Conservation (phyloP, 2,113 vertebrate species). For the Siniperca knerii region DNA sequence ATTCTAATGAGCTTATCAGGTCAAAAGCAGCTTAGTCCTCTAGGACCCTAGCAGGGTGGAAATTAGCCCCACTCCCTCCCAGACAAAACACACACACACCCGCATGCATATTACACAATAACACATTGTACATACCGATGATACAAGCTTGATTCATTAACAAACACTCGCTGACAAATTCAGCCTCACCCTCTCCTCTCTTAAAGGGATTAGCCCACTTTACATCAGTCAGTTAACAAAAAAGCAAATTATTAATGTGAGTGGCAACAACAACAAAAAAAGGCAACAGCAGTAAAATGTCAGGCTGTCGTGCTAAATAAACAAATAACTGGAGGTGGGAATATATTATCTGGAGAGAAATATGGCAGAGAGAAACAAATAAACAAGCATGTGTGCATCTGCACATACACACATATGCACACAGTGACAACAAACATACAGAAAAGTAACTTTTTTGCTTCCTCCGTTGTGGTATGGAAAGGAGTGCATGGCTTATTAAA, state of each 20-base stretch:
- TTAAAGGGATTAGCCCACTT: constrained; percentile 81
- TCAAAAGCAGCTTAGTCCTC: constrained; percentile 86
- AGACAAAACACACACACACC: constrained; percentile 67
- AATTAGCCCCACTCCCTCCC: constrained; percentile 76
- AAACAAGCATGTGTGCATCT: constrained; percentile 2
- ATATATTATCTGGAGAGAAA: constrained; percentile 37
- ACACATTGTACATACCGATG: constrained; percentile 80
- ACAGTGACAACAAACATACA: constrained; percentile 12
- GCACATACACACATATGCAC: constrained; percentile 11
- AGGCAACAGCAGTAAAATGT: constrained; percentile 50
- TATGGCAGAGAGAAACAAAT: constrained; percentile 34
- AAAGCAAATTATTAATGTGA: constrained; percentile 74
- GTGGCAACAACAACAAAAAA: constrained; percentile 66
- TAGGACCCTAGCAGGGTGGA: constrained; percentile 80
- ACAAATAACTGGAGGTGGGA: constrained; percentile 49
- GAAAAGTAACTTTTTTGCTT: neutral
- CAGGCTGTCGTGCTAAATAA: constrained; percentile 63
- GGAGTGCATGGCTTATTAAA: constrained; percentile 19
- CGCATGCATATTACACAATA: constrained; percentile 66
- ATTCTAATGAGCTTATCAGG: constrained; percentile 89
- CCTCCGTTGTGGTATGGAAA: neutral
- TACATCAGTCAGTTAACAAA: constrained; percentile 77
- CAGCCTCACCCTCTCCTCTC: constrained; percentile 66
- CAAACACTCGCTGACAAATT: constrained; percentile 76
- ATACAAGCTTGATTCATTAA: constrained; percentile 79